phyloP scores from a whole-genome alignment of 1,140 invertebrate species.

The Trichomalopsis sarcophagae region DNA sequence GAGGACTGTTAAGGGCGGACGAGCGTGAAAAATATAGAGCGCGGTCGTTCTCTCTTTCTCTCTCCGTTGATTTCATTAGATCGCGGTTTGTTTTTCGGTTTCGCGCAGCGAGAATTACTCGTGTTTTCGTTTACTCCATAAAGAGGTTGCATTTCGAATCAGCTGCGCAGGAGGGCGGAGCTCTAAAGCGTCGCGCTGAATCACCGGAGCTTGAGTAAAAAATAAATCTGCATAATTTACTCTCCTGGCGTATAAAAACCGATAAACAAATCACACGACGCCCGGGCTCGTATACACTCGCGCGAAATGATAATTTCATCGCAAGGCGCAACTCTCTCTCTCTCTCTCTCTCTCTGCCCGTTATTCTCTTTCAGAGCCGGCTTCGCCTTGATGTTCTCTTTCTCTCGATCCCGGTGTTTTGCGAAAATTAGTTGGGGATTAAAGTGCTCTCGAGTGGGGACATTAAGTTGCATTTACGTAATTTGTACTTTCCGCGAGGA shows the following conservation, averaged over 20 bases:
- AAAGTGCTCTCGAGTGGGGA: conserved; percentile 35
- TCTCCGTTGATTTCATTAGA: not conserved
- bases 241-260: not conserved
- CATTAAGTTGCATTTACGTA: conserved; percentile 46
- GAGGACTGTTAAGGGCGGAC: conserved; percentile 18
- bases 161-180: no score
- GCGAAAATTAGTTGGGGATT: conserved; percentile 39
- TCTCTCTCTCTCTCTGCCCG: not conserved
- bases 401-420: conserved; percentile 27
- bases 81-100: not conserved
- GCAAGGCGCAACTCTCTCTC: not conserved
- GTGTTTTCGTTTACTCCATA: no score
- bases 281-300: not conserved
- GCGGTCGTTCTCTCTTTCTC: not conserved
- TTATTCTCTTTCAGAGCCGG: not conserved
- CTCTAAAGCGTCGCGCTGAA: no score
- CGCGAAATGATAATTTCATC: conserved; percentile 32
- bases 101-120: no score
- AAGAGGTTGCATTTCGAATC: no score
- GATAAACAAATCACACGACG: conserved; percentile 3
- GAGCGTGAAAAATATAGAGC: conserved; percentile 23
- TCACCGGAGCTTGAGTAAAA: not conserved
- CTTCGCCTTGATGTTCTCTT: conserved; percentile 14
- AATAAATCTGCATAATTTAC: not conserved
- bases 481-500: conserved; percentile 40